Conservation (phyloP, 1,140 invertebrate species). For the Pissodes strobi region DNA sequence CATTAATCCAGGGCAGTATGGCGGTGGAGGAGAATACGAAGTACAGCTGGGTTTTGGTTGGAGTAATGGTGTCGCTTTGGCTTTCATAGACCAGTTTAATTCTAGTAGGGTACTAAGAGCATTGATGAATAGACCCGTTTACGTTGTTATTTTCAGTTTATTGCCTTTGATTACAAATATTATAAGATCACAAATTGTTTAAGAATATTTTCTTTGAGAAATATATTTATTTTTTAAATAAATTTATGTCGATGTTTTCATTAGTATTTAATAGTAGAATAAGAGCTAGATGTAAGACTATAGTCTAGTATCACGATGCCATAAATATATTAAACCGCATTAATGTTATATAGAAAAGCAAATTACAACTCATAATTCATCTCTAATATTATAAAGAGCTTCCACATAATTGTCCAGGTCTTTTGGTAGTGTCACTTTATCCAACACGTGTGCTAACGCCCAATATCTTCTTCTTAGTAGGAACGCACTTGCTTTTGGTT, state of each 20-base stretch:
- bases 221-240: no score
- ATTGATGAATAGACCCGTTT: not conserved
- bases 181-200: no score
- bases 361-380: no score
- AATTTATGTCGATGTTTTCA: no score
- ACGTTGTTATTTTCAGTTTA: conserved; percentile 11
- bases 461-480: conserved; percentile 75
- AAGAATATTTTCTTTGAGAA: no score
- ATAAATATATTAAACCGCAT: no score
- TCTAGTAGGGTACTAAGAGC: not conserved
- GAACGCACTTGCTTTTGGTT: conserved; percentile 83
- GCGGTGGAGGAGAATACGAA: conserved; percentile 87
- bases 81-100: conserved; percentile 35
- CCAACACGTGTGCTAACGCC: conserved; percentile 64
- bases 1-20: conserved; percentile 68
- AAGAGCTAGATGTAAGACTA: no score
- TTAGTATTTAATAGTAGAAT: no score
- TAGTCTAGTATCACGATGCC: no score
- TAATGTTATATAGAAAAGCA: no score
- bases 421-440: conserved; percentile 56
- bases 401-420: conserved; percentile 48
- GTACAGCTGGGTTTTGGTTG: conserved; percentile 92
- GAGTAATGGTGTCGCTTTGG: conserved; percentile 81
- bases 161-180: not conserved
- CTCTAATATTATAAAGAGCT: no score